These are phyloP conservation scores for Gymnocheta viridis DNA, from an alignment of 2,888 invertebrate species.

Conservation along the genomic window DNA sequence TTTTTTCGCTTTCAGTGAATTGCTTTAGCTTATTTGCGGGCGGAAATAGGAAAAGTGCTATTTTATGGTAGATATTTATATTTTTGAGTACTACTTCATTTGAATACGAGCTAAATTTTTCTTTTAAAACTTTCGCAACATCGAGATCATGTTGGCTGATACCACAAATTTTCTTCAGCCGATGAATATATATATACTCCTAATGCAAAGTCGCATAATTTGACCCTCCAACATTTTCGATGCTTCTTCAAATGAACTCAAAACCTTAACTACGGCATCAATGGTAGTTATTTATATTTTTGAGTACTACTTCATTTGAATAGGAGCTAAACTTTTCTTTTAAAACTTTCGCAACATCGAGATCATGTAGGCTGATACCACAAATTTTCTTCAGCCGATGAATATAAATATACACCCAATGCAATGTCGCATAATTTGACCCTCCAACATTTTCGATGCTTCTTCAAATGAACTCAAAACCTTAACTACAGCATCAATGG, in stretches of 20 bases:
- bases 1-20: conserved; percentile 43
- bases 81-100: conserved; percentile 35
- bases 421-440: conserved; percentile 47
- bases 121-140: conserved; percentile 28
- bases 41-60: conserved; percentile 64
- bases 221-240: conserved; percentile 46
- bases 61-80: conserved; percentile 55
- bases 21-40: conserved; percentile 62
- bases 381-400: conserved; percentile 43
- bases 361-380: not conserved
- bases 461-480: conserved; percentile 50
- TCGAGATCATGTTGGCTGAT: conserved; percentile 3
- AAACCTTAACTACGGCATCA: conserved; percentile 43
- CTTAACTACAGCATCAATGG: conserved; percentile 30
- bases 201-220: conserved; percentile 51
- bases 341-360: conserved; percentile 19
- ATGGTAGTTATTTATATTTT: conserved; percentile 47
- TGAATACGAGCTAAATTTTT: conserved; percentile 21
- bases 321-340: conserved; percentile 28
- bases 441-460: conserved; percentile 44
- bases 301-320: conserved; percentile 35
- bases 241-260: conserved; percentile 46
- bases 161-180: conserved; percentile 30
- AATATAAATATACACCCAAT: conserved; percentile 40
- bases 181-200: conserved; percentile 38